These are phyloP conservation scores for Cryptus armator DNA, from an alignment of 2,888 invertebrate species.

Conservation along the genomic window DNA sequence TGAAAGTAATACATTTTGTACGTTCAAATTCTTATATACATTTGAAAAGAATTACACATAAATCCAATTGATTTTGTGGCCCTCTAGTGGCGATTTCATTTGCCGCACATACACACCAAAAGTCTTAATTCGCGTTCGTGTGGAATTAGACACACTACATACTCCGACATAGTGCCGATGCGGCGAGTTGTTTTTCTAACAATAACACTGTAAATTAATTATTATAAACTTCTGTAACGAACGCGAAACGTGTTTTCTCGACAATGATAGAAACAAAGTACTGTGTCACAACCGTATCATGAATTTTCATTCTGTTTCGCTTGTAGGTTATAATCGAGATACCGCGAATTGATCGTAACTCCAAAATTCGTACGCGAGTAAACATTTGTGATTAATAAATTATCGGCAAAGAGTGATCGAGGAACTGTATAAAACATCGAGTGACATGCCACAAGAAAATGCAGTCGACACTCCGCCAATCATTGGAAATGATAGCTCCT, in stretches of 20 bases:
- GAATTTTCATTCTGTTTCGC: not conserved
- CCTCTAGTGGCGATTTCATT: not conserved
- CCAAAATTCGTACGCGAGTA: not conserved
- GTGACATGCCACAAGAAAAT: slow-evolving; percentile 59
- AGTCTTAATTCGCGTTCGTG: not conserved
- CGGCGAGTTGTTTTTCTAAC: slow-evolving; percentile 7
- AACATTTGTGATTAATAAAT: slow-evolving; percentile 7
- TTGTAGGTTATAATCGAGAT: slow-evolving; percentile 60
- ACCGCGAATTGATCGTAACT: slow-evolving; percentile 15
- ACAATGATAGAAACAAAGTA: not conserved
- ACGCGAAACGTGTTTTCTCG: not conserved
- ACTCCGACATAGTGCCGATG: not conserved
- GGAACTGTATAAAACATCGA: not conserved
- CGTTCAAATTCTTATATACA: no score
- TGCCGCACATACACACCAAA: not conserved
- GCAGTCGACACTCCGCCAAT: slow-evolving; percentile 28
- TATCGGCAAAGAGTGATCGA: slow-evolving; percentile 7
- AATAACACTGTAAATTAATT: not conserved
- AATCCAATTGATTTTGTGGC: not conserved
- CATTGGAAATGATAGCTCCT: slow-evolving; percentile 61
- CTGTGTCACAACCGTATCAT: slow-evolving; percentile 6
- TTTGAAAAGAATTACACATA: no score
- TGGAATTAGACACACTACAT: not conserved
- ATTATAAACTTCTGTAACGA: not conserved
- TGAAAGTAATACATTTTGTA: no score